Evolutionary conservation across 2,797 vertebrate genomes (phyloP), one percentile per base, ranked within the genome.

Genomic region (Pseudopleuronectes americanus): DNA sequence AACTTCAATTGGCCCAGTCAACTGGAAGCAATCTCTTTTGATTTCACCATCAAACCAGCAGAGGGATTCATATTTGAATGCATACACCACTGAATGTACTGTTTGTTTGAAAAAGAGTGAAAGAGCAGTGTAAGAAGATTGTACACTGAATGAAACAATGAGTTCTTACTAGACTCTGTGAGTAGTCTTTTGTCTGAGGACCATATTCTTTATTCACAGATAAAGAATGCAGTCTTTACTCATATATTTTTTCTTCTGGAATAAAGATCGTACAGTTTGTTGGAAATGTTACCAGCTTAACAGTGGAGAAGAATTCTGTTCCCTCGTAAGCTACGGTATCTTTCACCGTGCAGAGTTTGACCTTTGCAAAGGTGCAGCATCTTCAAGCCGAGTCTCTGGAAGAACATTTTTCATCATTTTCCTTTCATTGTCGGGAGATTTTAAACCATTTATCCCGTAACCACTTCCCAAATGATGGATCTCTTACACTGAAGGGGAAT

Each of bases 21-120:
- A 73, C 68, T 76, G 80, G 81, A 89, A 85, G 79, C 68, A 49
- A 69, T 79, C 52, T 71, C 55, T 48, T 66, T 84, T 87, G 56
- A 81, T 83, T 78, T 79, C 56, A 70, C 71, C 79, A 64, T 73
- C 57, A 76, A 68, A 72, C 61, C 68, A 68, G 71, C 68, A 33
- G 57, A 71, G 54, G 66, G 71, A 71, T 52, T 84, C 67, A 23
- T 65, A 5, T 77, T 60, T 77, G 60, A 76, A 61, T 69, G 55
- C 62, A 48, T 21, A 21, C 19, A 77, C 36, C 28, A 10, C 28
- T 21, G 9, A 38, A 28, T 76, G 51, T 68, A 56, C 55, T 60
- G 58, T 51, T 33, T 41, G 21, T 49, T 62, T 59, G 52, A 36
- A 47, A 51, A 64, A 68, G 73, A 28, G 48, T 66, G 26, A 58